Percentiles rank a stretch among this genome's conserved stretches.
Evolutionary conservation across 2,797 vertebrate genomes (phyloP).

Genomic region (Mastacembelus armatus): DNA sequence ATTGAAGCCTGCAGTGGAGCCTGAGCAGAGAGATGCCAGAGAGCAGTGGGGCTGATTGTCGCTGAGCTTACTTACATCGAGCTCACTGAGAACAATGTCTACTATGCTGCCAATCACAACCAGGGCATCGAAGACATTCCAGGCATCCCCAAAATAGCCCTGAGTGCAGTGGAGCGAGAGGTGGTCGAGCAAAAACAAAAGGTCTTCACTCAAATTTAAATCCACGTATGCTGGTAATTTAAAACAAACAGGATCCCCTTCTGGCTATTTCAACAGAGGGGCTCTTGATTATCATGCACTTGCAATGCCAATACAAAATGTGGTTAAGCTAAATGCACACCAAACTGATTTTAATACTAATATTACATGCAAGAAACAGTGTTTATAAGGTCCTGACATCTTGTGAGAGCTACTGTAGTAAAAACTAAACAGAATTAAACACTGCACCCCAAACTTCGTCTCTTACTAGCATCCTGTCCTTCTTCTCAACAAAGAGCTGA

Average conservation of each 20-base stretch:
- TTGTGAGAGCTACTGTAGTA: background rate
- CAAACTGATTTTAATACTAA: conserved; percentile 26
- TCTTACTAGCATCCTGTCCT: conserved; percentile 86
- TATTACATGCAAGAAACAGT: conserved; percentile 38
- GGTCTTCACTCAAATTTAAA: conserved; percentile 32
- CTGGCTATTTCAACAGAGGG: conserved; percentile 30
- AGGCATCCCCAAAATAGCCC: conserved; percentile 99
- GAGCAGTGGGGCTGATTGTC: conserved; percentile 44
- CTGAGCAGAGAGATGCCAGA: conserved; percentile 59
- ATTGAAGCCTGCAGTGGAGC: conserved; percentile 23
- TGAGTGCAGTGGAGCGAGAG: conserved; percentile 86
- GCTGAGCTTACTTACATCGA: conserved; percentile 94
- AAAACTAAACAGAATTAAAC: conserved; percentile 24
- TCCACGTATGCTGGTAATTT: conserved; percentile 7
- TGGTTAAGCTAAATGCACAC: conserved; percentile 16
- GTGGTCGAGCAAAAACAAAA: conserved; percentile 49
- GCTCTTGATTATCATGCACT: conserved; percentile 18
- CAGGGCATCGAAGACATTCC: conserved; percentile 99
- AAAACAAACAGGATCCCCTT: conserved; percentile 29
- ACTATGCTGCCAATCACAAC: conserved; percentile 99
- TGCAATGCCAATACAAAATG: conserved; percentile 1
- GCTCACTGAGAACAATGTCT: conserved; percentile 99
- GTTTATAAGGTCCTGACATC: conserved; percentile 14
- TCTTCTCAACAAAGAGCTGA: conserved; percentile 83
- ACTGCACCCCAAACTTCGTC: conserved; percentile 73